These are phyloP conservation scores for Tonatia bakeri DNA, from an alignment of 2,113 vertebrate species.

Conservation along the genomic window DNA sequence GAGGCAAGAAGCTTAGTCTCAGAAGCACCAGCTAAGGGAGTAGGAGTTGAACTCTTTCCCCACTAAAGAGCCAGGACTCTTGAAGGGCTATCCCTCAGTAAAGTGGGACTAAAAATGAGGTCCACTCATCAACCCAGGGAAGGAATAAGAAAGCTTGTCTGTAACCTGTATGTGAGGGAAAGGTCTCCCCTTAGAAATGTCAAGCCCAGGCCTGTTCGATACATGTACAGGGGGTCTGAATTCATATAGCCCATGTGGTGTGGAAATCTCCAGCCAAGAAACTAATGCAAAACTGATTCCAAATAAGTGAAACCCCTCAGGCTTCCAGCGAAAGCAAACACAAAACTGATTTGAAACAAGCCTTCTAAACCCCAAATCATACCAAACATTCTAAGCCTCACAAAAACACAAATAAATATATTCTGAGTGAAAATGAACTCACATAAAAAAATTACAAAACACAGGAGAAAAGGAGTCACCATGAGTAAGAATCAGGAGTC, in stretches of 20 bases:
- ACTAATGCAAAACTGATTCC: background rate
- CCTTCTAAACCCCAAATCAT: background rate
- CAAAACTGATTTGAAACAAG: slow-evolving; percentile 2
- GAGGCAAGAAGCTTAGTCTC: background rate
- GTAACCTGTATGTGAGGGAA: background rate
- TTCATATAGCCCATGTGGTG: background rate
- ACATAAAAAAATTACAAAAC: background rate
- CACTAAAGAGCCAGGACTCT: background rate
- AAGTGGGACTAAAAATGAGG: background rate
- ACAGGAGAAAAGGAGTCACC: background rate
- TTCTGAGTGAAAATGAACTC: background rate
- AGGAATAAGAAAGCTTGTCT: background rate
- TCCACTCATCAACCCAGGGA: background rate
- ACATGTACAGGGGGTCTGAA: background rate
- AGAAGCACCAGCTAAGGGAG: background rate
- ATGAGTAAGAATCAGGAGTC: background rate
- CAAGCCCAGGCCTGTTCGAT: background rate
- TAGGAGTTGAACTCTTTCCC: background rate
- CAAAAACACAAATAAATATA: background rate
- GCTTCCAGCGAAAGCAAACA: background rate
- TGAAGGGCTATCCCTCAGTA: background rate
- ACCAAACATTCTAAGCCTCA: background rate
- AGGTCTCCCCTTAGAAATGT: background rate
- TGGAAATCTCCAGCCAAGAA: background rate
- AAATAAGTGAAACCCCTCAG: background rate